Evolutionary conservation across 2,113 vertebrate species (phyloP).

Genomic region (Edolisoma coerulescens): DNA sequence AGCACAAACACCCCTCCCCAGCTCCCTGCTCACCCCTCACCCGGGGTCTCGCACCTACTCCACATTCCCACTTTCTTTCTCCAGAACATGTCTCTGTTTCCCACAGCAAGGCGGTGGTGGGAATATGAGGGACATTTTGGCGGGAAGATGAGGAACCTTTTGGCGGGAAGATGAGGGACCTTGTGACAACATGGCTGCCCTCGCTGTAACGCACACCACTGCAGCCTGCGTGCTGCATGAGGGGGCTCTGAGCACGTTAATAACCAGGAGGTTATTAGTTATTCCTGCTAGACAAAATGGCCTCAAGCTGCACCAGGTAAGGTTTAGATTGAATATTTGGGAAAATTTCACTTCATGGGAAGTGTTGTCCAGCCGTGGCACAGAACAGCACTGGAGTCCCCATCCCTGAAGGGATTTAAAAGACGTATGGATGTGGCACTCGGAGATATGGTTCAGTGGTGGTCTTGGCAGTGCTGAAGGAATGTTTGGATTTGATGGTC

Average conservation of each 20-base stretch:
- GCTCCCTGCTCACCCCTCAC: not conserved
- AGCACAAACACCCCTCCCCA: not conserved
- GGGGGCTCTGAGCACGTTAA: not conserved
- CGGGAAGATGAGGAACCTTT: not conserved
- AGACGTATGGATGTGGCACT: too few species aligned
- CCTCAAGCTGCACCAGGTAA: not conserved
- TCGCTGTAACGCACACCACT: fast-evolving
- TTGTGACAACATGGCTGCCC: not conserved
- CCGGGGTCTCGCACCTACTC: fast-evolving
- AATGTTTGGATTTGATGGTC: not conserved
- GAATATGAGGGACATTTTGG: fast-evolving
- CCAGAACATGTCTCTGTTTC: not conserved
- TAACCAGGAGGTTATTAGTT: not conserved
- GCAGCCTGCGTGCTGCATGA: fast-evolving
- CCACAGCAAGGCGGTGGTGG: fast-evolving
- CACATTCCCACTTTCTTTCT: not conserved
- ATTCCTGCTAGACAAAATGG: fast-evolving
- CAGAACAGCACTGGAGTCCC: not conserved
- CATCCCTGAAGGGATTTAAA: not conserved
- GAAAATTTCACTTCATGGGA: not conserved
- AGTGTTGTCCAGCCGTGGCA: not conserved
- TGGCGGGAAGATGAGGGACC: not conserved
- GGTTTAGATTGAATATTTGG: not conserved
- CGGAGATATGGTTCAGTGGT: not conserved
- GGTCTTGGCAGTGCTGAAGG: not conserved